Conservation (phyloP, 2,113 vertebrate genomes). For the Lamprotornis superbus region DNA sequence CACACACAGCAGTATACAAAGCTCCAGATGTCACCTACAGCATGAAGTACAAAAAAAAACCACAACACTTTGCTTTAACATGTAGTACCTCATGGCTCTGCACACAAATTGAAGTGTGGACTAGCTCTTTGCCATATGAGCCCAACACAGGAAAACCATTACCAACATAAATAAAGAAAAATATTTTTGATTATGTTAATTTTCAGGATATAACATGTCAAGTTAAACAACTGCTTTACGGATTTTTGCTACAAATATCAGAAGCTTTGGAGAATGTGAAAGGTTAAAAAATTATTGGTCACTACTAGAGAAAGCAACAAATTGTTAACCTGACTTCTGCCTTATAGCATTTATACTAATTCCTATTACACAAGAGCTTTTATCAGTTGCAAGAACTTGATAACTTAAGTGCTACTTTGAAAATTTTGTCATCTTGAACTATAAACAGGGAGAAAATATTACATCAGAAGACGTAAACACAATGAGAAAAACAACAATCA, state of each 20-base stretch:
- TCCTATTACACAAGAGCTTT: neutral
- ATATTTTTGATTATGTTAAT: neutral
- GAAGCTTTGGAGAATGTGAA: neutral
- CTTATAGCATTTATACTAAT: neutral
- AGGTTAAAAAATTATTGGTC: neutral
- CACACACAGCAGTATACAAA: neutral
- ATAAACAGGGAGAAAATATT: neutral
- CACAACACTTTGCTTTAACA: neutral
- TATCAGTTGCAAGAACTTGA: neutral
- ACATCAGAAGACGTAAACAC: neutral
- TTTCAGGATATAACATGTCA: neutral
- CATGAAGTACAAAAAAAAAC: neutral
- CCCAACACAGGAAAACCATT: neutral
- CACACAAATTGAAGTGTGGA: neutral
- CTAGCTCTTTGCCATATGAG: neutral
- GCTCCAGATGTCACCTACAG: neutral
- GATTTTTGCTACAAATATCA: neutral
- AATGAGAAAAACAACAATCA: neutral
- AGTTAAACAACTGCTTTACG: neutral
- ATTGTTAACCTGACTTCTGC: neutral
- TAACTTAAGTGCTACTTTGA: neutral
- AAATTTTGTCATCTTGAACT: neutral
- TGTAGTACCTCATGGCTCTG: neutral
- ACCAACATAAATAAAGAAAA: neutral
- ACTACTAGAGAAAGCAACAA: neutral